Conservation (phyloP, 2,888 invertebrate genomes). For the Watsonalla cultraria region DNA sequence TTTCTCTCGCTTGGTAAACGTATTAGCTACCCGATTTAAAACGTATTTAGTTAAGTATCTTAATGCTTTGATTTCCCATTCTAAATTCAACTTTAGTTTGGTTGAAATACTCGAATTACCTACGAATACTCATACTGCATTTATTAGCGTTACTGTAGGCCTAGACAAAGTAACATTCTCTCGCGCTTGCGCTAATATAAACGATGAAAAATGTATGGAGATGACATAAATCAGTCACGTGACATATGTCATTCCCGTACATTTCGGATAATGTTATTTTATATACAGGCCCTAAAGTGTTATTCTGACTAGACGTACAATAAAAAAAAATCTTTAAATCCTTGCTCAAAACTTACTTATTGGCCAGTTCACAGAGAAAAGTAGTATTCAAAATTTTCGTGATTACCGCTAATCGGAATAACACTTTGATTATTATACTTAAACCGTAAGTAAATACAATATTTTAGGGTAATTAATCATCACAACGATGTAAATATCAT, state of each 20-base stretch:
- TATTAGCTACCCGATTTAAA: slow-evolving; percentile 23
- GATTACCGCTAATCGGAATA: not conserved
- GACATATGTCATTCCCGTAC: no score
- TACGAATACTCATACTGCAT: slow-evolving; percentile 53
- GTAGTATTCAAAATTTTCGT: not conserved
- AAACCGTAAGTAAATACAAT: not conserved
- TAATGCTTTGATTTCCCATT: slow-evolving; percentile 45
- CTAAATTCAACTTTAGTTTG: slow-evolving; percentile 55
- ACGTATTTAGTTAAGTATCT: slow-evolving; percentile 14
- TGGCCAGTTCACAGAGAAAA: not conserved
- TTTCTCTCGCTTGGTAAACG: slow-evolving; percentile 37
- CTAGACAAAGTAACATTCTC: no score
- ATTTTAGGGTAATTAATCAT: not conserved
- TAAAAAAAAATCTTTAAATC: not conserved
- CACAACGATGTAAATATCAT: not conserved
- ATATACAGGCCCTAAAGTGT: not conserved
- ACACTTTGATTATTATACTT: not conserved
- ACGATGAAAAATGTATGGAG: no score
- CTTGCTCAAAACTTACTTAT: not conserved
- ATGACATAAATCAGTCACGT: no score
- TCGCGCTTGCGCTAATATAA: no score
- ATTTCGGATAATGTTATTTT: no score
- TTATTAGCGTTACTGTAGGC: slow-evolving; percentile 23
- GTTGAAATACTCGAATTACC: slow-evolving; percentile 41
- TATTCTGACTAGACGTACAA: slow-evolving; percentile 7